Evolutionary conservation across 2,888 invertebrate genomes (phyloP).

Genomic region (Mongoloraphidia duomilia): DNA sequence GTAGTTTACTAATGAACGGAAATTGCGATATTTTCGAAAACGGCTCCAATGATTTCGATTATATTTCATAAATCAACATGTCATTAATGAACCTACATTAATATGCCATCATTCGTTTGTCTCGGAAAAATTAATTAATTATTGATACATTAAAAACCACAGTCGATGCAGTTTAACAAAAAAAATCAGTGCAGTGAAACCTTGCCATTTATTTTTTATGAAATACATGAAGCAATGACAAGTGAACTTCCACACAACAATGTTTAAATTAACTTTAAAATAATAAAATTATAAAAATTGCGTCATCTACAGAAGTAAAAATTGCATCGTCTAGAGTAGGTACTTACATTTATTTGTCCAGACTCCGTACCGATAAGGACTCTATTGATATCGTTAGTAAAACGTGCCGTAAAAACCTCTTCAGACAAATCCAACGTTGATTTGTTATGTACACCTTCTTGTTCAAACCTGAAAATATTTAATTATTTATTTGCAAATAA

Average conservation of each 20-base stretch:
- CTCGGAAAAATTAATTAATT: too few relatives aligned
- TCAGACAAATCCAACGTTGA: slow-evolving; percentile 42
- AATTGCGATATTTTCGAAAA: too few relatives aligned
- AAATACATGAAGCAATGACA: neutral
- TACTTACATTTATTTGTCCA: slow-evolving; percentile 32
- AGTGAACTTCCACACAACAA: neutral
- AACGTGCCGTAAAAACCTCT: slow-evolving; percentile 40
- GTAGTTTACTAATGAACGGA: too few relatives aligned
- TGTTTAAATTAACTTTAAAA: neutral
- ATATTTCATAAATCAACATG: too few relatives aligned
- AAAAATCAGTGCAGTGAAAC: too few relatives aligned
- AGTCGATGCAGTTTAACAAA: too few relatives aligned
- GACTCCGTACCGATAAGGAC: slow-evolving; percentile 32
- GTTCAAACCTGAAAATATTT: slow-evolving; percentile 29
- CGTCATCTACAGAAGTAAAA: slow-evolving; percentile 5
- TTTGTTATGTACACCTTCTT: slow-evolving; percentile 30
- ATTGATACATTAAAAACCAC: too few relatives aligned
- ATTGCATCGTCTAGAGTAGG: slow-evolving; percentile 2
- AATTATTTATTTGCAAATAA: neutral
- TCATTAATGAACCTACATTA: slow-evolving; percentile 3
- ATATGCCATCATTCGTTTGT: too few relatives aligned
- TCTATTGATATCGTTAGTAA: slow-evolving; percentile 30
- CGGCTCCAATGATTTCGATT: too few relatives aligned
- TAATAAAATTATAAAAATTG: slow-evolving; percentile 1
- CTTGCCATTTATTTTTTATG: too few relatives aligned